Evolutionary conservation across 2,888 invertebrate species (phyloP).

Genomic region (Pterobdella sp.): DNA sequence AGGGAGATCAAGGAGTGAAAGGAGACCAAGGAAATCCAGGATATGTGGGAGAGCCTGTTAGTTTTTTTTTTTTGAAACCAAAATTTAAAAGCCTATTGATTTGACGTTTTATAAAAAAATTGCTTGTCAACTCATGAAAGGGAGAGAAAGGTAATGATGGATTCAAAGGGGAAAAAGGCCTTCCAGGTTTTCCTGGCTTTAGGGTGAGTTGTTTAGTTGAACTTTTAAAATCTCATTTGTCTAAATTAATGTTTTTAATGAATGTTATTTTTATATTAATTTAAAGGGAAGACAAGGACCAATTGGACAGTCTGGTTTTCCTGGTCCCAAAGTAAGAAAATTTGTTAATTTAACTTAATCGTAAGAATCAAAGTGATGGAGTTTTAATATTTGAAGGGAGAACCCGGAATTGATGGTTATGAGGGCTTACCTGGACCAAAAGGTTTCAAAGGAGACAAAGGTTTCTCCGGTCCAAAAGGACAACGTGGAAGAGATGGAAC

Average conservation of each 20-base stretch:
- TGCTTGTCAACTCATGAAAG: neutral
- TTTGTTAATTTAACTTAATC: neutral
- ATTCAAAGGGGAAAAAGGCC: slow-evolving; percentile 33
- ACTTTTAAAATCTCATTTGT: slow-evolving; percentile 9
- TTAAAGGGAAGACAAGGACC: slow-evolving; percentile 33
- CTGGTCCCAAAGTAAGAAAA: slow-evolving; percentile 30
- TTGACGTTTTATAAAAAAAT: slow-evolving; percentile 39
- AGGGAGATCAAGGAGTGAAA: slow-evolving; percentile 44
- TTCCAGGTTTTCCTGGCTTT: slow-evolving; percentile 37
- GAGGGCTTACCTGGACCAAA: slow-evolving; percentile 49
- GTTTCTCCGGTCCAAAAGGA: slow-evolving; percentile 34
- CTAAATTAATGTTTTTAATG: neutral
- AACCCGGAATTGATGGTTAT: slow-evolving; percentile 34
- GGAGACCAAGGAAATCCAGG: slow-evolving; percentile 40
- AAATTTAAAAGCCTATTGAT: slow-evolving; percentile 45
- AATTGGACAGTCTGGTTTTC: slow-evolving; percentile 32
- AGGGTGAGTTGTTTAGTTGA: slow-evolving; percentile 33
- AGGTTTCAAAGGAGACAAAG: slow-evolving; percentile 51
- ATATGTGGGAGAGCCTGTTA: slow-evolving; percentile 22
- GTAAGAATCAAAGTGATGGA: neutral
- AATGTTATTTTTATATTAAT: neutral
- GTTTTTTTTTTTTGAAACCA: neutral
- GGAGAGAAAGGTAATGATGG: slow-evolving; percentile 14
- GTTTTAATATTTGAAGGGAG: slow-evolving; percentile 14
- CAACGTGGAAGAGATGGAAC: neutral